Evolutionary conservation across 2,113 vertebrate species (phyloP).

Genomic region (Pseudopodoces humilis): DNA sequence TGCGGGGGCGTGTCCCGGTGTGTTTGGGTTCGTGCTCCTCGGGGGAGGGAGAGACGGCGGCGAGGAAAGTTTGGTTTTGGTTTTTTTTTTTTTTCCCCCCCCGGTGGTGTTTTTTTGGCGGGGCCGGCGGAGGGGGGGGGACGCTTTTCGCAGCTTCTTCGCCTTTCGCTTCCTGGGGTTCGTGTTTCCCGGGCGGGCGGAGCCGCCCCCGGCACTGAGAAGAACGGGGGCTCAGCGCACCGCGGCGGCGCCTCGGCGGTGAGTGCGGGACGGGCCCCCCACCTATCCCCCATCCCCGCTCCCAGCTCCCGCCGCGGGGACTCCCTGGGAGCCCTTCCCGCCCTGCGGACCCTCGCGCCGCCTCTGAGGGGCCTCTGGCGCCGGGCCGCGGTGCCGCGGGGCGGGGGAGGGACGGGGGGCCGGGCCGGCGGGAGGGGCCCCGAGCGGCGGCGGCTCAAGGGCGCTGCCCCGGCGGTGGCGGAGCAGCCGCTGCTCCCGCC

Average conservation of each 20-base stretch:
- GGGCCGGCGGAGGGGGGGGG: background rate
- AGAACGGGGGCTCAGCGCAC: conserved; percentile 39
- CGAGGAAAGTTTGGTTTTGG: conserved; percentile 73
- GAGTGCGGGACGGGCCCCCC: background rate
- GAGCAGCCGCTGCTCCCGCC: background rate
- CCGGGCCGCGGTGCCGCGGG: background rate
- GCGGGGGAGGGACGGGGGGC: background rate
- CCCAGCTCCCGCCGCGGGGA: background rate
- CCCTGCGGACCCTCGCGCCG: background rate
- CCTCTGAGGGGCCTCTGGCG: background rate
- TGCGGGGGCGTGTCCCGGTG: conserved; percentile 61
- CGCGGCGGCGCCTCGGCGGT: conserved; percentile 53
- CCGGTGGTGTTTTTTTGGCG: conserved; percentile 26
- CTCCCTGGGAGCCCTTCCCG: background rate
- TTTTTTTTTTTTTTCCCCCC: background rate
- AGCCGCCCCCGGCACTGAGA: conserved; percentile 32
- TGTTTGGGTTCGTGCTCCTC: conserved; percentile 80
- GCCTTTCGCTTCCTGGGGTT: conserved; percentile 48
- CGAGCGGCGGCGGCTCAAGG: background rate
- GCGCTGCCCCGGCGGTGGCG: background rate
- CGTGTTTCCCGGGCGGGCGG: conserved; percentile 44
- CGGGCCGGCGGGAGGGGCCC: background rate
- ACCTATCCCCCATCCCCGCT: background rate
- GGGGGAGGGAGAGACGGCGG: conserved; percentile 72
- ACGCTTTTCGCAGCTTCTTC: background rate